Evolutionary conservation across 2,888 invertebrate genomes (phyloP), one percentile per base, ranked within the genome.

Genomic region (Nebria brevicollis): DNA sequence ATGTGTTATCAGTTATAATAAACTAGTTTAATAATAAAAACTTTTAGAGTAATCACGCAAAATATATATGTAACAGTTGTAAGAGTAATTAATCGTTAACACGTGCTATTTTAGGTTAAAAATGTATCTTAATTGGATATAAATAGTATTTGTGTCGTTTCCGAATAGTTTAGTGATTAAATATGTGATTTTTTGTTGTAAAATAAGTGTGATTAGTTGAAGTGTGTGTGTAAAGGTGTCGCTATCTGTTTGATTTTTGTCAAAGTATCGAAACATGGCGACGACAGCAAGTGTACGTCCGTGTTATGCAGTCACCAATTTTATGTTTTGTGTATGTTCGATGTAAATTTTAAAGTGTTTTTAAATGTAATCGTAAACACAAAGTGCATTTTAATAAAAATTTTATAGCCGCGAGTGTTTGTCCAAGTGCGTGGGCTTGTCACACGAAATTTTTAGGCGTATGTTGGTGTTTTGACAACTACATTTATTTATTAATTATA

Each of bases 281-380:
- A 72, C 75, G 80, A 65, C 72, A 76, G 75, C 73, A 70, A 76
- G 65, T 81, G 64, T 75, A 81, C 80, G 80, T 81, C 72, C 25
- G 76, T 81, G 80, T 75, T 81, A 75, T 75, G 75, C 75, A 75
- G 64, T 75, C 75, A 25, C 43, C 65, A 72, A 76, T 75, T 81
- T 79, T 78, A 73, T 79, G 79, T 79, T 74, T 79, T 79, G 41
- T 74, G 79, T 79, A 68, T 68, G 66, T 74, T 73, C 73, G 72
- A 79, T 78, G 75, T 79, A 79, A 79, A 74, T 79, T 79, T 79
- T 79, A 75, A 79, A 79, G 79, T 79, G 79, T 79, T 79, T 79
- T 79, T 75, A 79, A 79, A 79, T 79, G 79, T 75, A 79, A 79
- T 75, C 66, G 74, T 73, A 74, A 11, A 66, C 66, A 66, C 66